Conservation (phyloP, 2,888 invertebrate species). For the Diarsia brunnea region DNA sequence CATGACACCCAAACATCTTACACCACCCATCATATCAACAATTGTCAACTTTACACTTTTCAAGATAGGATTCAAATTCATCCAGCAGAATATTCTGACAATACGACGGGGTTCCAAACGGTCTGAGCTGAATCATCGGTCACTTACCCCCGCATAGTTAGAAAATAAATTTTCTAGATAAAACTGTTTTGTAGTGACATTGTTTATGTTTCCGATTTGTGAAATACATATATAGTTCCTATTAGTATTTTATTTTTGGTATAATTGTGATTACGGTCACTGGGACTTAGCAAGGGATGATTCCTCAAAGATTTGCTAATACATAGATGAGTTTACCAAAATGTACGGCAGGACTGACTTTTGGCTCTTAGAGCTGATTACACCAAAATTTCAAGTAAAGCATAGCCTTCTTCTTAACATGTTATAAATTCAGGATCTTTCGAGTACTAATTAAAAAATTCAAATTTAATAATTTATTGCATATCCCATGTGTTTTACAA, state of each 20-base stretch:
- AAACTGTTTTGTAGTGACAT: slow-evolving; percentile 61
- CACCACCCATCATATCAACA: background rate
- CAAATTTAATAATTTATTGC: too few species aligned
- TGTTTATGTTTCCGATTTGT: slow-evolving; percentile 64
- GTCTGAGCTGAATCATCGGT: slow-evolving; percentile 80
- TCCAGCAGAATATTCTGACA: slow-evolving; percentile 22
- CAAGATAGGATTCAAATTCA: slow-evolving; percentile 33
- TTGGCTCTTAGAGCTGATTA: too few species aligned
- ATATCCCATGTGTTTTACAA: too few species aligned
- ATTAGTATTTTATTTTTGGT: slow-evolving; percentile 35
- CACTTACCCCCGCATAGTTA: slow-evolving; percentile 83
- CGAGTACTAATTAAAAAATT: too few species aligned
- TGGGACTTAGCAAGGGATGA: slow-evolving; percentile 22
- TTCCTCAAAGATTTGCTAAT: background rate
- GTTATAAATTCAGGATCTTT: too few species aligned
- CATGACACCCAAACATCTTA: slow-evolving; percentile 30
- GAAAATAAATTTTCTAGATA: slow-evolving; percentile 80
- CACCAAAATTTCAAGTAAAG: background rate
- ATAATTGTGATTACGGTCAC: slow-evolving; percentile 14
- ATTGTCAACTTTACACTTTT: slow-evolving; percentile 12
- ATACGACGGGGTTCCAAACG: slow-evolving; percentile 38
- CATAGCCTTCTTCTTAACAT: too few species aligned
- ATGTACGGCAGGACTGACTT: background rate
- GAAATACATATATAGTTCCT: background rate
- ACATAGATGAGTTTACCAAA: background rate